Conservation (phyloP, 1,140 invertebrate species). For the Lerema accius region DNA sequence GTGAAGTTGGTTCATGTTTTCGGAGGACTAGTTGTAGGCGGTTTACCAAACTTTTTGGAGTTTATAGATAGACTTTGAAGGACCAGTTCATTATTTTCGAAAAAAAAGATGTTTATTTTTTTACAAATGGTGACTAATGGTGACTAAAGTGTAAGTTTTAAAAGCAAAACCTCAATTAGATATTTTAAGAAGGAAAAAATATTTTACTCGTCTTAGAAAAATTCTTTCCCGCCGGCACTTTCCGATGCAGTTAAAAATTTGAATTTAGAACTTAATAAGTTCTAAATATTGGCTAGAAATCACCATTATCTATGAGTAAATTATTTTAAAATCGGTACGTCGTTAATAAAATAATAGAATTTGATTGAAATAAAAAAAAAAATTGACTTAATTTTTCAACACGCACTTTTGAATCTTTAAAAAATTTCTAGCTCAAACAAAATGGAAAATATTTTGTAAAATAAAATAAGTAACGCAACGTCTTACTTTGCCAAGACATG, state of each 20-base stretch:
- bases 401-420: conserved; percentile 10
- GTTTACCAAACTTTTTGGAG: no score
- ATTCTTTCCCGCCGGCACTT: conserved; percentile 28
- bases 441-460: neutral
- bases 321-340: neutral
- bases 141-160: no score
- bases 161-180: neutral
- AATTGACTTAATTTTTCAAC: neutral
- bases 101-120: no score
- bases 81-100: no score
- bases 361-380: neutral
- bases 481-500: conserved; percentile 53
- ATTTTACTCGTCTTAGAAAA: conserved; percentile 1
- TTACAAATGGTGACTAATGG: no score
- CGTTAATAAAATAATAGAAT: neutral
- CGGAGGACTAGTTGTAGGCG: no score
- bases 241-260: neutral
- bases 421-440: neutral
- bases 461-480: conserved; percentile 33
- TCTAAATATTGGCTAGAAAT: neutral
- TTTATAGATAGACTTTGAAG: no score
- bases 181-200: neutral
- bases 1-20: neutral
- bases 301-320: neutral
- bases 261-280: neutral